Conservation (phyloP, 1,140 invertebrate genomes). For the Mycetomoellerius zeteki region DNA sequence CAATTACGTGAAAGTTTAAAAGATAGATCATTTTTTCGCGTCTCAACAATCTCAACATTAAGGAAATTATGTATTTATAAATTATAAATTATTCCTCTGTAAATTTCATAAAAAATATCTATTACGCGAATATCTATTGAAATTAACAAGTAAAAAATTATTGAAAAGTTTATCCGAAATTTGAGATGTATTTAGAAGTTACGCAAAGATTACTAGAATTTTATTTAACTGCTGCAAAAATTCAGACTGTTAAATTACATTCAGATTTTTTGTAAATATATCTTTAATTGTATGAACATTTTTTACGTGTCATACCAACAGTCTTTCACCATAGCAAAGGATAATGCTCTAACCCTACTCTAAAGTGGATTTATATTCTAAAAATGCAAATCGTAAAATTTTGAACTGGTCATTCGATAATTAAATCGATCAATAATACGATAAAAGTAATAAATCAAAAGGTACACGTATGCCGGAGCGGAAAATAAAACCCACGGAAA, state of each 20-base stretch:
- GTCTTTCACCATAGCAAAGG: not conserved
- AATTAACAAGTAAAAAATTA: not conserved
- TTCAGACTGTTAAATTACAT: not conserved
- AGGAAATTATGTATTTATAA: conserved; percentile 12
- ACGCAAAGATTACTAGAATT: not conserved
- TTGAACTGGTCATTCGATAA: conserved; percentile 37
- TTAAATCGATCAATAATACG: conserved; percentile 53
- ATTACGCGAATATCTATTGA: not conserved
- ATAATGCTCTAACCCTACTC: not conserved
- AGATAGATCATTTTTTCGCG: not conserved
- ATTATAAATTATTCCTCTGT: not conserved
- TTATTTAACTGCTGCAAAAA: not conserved
- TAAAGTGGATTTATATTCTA: not conserved
- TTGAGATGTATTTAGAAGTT: not conserved
- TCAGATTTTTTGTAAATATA: not conserved
- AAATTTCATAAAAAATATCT: not conserved
- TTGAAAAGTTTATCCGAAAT: not conserved
- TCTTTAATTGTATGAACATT: not conserved
- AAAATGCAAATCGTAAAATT: conserved; percentile 46
- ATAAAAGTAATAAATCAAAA: conserved; percentile 53
- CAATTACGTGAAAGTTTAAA: not conserved
- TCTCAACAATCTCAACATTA: not conserved
- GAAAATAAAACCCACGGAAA: conserved; percentile 42
- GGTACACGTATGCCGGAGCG: conserved; percentile 30
- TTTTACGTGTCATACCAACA: not conserved